phyloP scores from a whole-genome alignment of 1,140 invertebrate genomes.

The Heliconius melpomene region DNA sequence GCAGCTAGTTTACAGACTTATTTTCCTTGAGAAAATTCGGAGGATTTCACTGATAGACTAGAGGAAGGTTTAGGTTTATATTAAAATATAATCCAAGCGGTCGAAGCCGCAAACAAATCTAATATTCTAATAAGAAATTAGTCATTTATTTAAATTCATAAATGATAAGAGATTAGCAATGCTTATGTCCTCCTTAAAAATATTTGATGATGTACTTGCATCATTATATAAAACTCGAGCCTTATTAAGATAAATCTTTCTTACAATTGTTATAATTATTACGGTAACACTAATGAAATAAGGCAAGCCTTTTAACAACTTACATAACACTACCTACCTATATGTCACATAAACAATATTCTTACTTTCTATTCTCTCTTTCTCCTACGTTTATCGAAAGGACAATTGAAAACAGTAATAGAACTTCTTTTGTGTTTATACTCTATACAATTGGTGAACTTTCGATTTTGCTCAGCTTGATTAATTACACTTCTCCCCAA shows the following conservation, averaged over 20 bases:
- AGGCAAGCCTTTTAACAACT: slow-evolving; percentile 17
- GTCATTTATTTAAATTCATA: no score
- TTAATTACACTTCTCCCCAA: slow-evolving; percentile 48
- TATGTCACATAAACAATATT: slow-evolving; percentile 36
- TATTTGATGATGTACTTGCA: no score
- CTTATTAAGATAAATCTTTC: no score
- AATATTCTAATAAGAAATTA: no score
- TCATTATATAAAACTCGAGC: no score
- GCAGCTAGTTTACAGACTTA: background rate
- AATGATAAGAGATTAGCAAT: no score
- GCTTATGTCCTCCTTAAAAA: no score
- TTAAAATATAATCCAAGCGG: no score
- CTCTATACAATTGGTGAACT: slow-evolving; percentile 43
- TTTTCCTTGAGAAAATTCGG: background rate
- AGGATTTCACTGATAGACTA: no score
- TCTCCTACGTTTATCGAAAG: slow-evolving; percentile 27
- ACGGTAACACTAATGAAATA: slow-evolving; percentile 9
- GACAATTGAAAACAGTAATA: slow-evolving; percentile 33
- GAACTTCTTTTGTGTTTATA: slow-evolving; percentile 33
- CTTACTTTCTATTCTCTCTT: slow-evolving; percentile 32
- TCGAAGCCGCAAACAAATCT: no score
- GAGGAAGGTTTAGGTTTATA: no score
- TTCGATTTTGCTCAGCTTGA: slow-evolving; percentile 50
- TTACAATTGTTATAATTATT: no score
- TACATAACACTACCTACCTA: slow-evolving; percentile 25